Evolutionary conservation across 2,113 vertebrate species (phyloP).

Genomic region (Bagarius yarrelli): DNA sequence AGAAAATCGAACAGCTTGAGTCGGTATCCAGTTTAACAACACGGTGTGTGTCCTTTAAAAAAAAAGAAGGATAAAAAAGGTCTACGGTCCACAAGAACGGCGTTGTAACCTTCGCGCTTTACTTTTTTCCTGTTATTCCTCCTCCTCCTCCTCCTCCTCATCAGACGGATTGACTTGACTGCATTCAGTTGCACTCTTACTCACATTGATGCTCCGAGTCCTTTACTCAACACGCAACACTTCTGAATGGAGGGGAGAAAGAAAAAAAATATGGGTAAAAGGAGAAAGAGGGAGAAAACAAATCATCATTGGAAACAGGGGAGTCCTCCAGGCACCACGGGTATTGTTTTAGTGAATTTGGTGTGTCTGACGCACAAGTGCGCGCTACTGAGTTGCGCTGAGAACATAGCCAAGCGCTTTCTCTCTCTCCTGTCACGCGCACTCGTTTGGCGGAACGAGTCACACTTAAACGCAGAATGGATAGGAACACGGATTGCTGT

Average conservation of each 20-base stretch:
- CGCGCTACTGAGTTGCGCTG: slow-evolving; percentile 9
- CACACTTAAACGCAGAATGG: slow-evolving; percentile 43
- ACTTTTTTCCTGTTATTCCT: slow-evolving; percentile 69
- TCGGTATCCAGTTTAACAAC: slow-evolving; percentile 70
- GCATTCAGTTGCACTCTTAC: slow-evolving; percentile 64
- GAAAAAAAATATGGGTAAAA: neutral
- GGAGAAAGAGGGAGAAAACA: slow-evolving; percentile 22
- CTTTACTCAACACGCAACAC: slow-evolving; percentile 59
- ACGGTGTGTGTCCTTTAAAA: slow-evolving; percentile 63
- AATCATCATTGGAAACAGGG: slow-evolving; percentile 39
- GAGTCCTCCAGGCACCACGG: slow-evolving; percentile 21
- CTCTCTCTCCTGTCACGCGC: slow-evolving; percentile 14
- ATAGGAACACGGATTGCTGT: slow-evolving; percentile 58
- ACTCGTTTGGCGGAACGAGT: slow-evolving; percentile 29
- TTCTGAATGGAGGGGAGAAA: slow-evolving; percentile 49
- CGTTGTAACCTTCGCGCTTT: slow-evolving; percentile 58
- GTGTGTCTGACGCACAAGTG: slow-evolving; percentile 26
- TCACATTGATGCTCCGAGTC: slow-evolving; percentile 65
- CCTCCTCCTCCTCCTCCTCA: slow-evolving; percentile 64
- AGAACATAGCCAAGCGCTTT: slow-evolving; percentile 29
- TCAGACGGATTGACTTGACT: slow-evolving; percentile 55
- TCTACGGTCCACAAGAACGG: slow-evolving; percentile 60
- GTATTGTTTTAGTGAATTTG: slow-evolving; percentile 36
- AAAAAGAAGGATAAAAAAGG: slow-evolving; percentile 31
- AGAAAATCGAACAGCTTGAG: slow-evolving; percentile 55